Evolutionary conservation across 2,888 invertebrate genomes (phyloP), one percentile per base, ranked within the genome.

Genomic region (Trissoscelio sp.): DNA sequence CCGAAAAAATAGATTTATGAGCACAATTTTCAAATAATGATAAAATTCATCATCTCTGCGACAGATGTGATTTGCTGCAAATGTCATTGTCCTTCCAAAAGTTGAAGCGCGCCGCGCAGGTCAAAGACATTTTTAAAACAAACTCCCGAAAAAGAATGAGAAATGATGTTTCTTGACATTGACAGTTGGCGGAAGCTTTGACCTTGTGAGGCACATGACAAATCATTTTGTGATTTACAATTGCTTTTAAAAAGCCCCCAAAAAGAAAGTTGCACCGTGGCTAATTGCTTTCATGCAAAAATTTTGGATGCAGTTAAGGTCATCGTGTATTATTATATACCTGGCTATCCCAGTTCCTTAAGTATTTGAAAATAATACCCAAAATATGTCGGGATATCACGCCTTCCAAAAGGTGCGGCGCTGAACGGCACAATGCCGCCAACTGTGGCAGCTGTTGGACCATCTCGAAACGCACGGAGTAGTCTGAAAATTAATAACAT

Each of bases 391-490:
- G 92, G 42, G 93, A 92, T 57, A 69, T 75, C 39, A 94, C 92
- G 85, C 92, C 91, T 24, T 92, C 92, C 69, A 88, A 86, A 70
- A 93, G 90, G 37, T 91, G 90, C 37, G 92, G 92, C 77, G 92
- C 92, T 86, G 94, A 93, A 83, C 93, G 92, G 81, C 94, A 94
- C 84, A 94, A 93, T 83, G 93, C 92, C 11, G 94, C 94, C 79
- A 95, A 92, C 85, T 94, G 93, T 5, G 95, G 95, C 64, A 95
- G 92, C 86, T 95, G 94, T 86, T 95, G 94, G 90, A 95, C 92
- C 86, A 95, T 88, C 86, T 94, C 94, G 20, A 93, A 92, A 77
- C 94, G 92, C 14, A 95, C 93, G 74, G 92, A 91, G 20, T 93
- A 92, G 87, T 95, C 95, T 95, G 92, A 34, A 93, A 85, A 34